Percentiles rank a stretch among this genome's conserved stretches.
Evolutionary conservation across 2,888 invertebrate genomes (phyloP).

Genomic region (Morpho deidamia): DNA sequence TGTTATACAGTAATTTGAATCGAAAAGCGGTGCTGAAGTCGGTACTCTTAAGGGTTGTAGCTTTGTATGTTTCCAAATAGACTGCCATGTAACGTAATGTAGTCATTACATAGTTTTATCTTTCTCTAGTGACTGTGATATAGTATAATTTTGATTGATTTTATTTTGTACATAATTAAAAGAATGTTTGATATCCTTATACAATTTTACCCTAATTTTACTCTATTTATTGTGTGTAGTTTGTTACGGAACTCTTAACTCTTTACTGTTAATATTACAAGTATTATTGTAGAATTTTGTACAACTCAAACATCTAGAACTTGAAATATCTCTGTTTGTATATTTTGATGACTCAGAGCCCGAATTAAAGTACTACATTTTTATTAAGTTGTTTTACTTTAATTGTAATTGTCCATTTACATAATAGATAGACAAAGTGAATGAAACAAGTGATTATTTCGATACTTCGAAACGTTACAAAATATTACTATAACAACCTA

Average conservation of each 20-base stretch:
- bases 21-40: conserved; percentile 35
- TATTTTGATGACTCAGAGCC: conserved; percentile 45
- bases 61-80: conserved; percentile 60
- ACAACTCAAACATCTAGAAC: conserved; percentile 10
- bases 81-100: conserved; percentile 57
- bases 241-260: conserved; percentile 24
- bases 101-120: conserved; percentile 41
- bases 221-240: conserved; percentile 57
- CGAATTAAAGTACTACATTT: conserved; percentile 54
- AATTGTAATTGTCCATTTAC: too few relatives aligned
- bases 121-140: conserved; percentile 77
- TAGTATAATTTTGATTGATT: conserved; percentile 66
- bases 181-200: conserved; percentile 71
- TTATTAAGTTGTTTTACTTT: conserved; percentile 34
- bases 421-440: too few relatives aligned
- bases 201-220: conserved; percentile 62
- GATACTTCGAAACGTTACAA: too few relatives aligned
- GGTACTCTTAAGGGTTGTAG: conserved; percentile 44
- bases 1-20: not conserved
- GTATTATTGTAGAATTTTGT: conserved; percentile 37
- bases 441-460: too few relatives aligned
- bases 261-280: not conserved
- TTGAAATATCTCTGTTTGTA: conserved; percentile 40
- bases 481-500: too few relatives aligned
- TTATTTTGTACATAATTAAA: conserved; percentile 68